Base-by-base conservation (phyloP, 2,113 vertebrate genomes). In the Urocynchramus pylzowi region DNA sequence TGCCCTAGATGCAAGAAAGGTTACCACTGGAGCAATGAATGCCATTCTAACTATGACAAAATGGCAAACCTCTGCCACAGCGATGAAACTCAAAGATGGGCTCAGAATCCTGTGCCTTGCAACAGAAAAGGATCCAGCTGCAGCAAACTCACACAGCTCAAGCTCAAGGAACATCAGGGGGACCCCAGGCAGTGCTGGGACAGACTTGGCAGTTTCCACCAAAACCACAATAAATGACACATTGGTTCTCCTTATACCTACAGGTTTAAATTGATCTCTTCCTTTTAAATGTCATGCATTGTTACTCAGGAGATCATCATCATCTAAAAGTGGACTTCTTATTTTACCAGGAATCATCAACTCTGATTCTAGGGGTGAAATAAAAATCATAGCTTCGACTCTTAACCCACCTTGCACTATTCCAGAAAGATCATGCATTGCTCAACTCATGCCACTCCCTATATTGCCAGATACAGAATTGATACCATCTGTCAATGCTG, bases 71-170 rank as follows among this genome's bases (percentile, higher is more conserved):
- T 59, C 42, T 47, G 42, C n/a, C 26, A 47, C 33, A 76, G 26
- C 15, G 37, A 15, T 4, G 41, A 75, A 75, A 76, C 42, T 47
- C 4, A 0, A 45, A 45, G 27, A 59, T 0, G 1, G 15, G 19
- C 15, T 75, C 4, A 1, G 15, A 47, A 59, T 30, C 33, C 11
- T 37, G 11, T 37, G 27, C 20, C 11, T 16, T 0, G 1, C n/a
- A 37, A 60, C 6, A 37, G 23, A 76, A 60, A 9, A 22, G 6
- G 33, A 75, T 37, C 26, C 54, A 39, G 20, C 16, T 0, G 0
- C 73, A 60, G 26, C 33, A 47, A 75, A 37, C 11, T 19, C 41
- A 59, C 42, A 47, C 24, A 57, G 54, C 54, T 75, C 54, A 47
- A 47, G n/a, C 42, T 59, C n/a, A 47, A 37, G 20, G 15, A 30